phyloP scores from a whole-genome alignment of 2,888 invertebrate genomes.

The Buathra laborator region DNA sequence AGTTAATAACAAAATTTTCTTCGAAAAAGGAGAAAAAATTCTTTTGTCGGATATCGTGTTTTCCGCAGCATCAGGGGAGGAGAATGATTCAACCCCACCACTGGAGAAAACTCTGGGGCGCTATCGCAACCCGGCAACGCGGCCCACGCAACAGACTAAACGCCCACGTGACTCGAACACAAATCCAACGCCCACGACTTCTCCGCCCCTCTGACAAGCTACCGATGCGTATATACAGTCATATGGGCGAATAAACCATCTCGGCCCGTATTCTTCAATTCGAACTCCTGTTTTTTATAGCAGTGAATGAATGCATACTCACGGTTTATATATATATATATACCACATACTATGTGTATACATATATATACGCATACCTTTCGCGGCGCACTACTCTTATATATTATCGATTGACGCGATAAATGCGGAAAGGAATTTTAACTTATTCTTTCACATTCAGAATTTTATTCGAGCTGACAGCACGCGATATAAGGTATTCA shows the following conservation, averaged over 20 bases:
- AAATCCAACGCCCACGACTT: constrained; percentile 74
- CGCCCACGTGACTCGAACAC: constrained; percentile 76
- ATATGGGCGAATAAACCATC: constrained; percentile 22
- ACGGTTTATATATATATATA: neutral
- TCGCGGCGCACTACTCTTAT: constrained; percentile 7
- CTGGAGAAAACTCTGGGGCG: constrained; percentile 50
- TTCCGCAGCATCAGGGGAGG: constrained; percentile 40
- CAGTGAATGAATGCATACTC: constrained; percentile 21
- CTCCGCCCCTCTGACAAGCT: constrained; percentile 53
- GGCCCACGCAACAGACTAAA: constrained; percentile 77
- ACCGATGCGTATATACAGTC: constrained; percentile 36
- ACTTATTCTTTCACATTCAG: constrained; percentile 20
- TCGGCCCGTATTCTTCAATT: constrained; percentile 40
- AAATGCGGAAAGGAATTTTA: neutral
- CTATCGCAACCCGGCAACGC: constrained; percentile 67
- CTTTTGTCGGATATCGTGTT: constrained; percentile 14
- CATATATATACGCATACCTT: neutral
- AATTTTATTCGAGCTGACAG: constrained; percentile 13
- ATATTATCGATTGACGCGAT: neutral
- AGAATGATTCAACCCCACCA: constrained; percentile 30
- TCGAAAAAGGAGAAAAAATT: neutral
- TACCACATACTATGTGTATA: neutral
- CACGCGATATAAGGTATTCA: constrained; percentile 1
- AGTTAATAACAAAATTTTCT: neutral
- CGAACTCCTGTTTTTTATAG: constrained; percentile 8